Conservation (phyloP, 2,113 vertebrate species). For the Gorsachius goisagi region DNA sequence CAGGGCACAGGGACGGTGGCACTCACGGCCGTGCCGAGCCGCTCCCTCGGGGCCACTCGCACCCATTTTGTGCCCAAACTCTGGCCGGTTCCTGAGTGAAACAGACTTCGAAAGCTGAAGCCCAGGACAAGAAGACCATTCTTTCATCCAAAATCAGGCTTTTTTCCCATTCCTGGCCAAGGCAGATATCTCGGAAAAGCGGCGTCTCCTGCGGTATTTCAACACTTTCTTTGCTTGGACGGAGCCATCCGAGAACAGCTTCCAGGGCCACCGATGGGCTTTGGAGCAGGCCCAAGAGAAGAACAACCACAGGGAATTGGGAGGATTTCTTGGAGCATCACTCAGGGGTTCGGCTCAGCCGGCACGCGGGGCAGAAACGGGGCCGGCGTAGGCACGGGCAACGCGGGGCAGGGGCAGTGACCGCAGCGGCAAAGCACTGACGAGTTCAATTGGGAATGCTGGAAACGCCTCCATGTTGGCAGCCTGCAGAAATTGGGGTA, state of each 20-base stretch:
- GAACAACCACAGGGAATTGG: background rate
- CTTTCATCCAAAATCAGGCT: background rate
- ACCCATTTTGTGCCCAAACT: background rate
- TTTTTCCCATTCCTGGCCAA: background rate
- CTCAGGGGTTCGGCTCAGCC: rapidly evolving
- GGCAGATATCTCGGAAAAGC: background rate
- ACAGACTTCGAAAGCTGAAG: background rate
- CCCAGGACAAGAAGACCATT: background rate
- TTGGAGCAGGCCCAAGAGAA: background rate
- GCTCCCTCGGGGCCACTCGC: background rate
- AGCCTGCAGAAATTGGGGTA: background rate
- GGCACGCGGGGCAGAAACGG: rapidly evolving
- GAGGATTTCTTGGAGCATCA: background rate
- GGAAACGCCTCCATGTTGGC: background rate
- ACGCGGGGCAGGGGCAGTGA: background rate
- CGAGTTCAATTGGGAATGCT: background rate
- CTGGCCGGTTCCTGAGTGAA: background rate
- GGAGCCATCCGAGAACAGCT: background rate
- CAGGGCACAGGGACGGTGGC: rapidly evolving
- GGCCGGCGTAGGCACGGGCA: background rate
- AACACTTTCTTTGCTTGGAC: background rate
- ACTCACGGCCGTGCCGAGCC: rapidly evolving
- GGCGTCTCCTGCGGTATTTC: background rate
- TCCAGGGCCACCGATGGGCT: background rate
- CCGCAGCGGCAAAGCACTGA: background rate